Evolutionary conservation across 2,888 invertebrate species (phyloP), one percentile per base, ranked within the genome.

Genomic region (Scaptodrosophila latifasciaeformis): DNA sequence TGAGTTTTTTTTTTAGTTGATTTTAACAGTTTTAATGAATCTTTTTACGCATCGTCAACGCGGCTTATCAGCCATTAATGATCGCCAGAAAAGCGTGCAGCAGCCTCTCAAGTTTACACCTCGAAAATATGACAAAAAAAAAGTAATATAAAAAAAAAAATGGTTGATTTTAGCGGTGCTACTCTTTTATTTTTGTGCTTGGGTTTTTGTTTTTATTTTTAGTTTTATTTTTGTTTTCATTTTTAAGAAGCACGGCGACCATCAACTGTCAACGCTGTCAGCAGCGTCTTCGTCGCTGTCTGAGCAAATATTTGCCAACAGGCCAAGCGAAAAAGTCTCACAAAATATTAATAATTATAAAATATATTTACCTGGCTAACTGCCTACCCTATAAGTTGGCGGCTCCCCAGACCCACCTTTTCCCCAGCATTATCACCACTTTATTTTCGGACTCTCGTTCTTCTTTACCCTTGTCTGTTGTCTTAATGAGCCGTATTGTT

Each of bases 251-350:
- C n/a, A 31, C 17, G 42, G 42, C 57, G 70, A 31, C 75, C 72
- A 68, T 72, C 76, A 72, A 61, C 79, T 67, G 79, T 72, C 79
- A 78, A 55, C 62, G 56, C n/a, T 43, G 17, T 37, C 37, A 37
- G 2, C 18, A 18, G 55, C 64, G 55, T 65, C 53, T 39, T 39
- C 19, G 34, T 46, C 40, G 54, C 55, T 53, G 60, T 50, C 52
- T 60, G 50, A 35, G 55, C 53, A 76, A 79, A 72, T 72, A 75
- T 70, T 78, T 75, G 58, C 61, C 57, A 59, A 65, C 62, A 60
- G 70, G 44, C 47, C 27, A 21, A 50, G 21, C 49, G 42, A 3
- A 24, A 24, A 24, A 24, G 3, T 5, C 24, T 24, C 24, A 24
- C 24, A 24, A 24, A 24, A 24, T 24, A 24, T 24, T 5, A 24